Base-by-base conservation (phyloP, 2,888 invertebrate genomes). In the Protodeltote pygarga region DNA sequence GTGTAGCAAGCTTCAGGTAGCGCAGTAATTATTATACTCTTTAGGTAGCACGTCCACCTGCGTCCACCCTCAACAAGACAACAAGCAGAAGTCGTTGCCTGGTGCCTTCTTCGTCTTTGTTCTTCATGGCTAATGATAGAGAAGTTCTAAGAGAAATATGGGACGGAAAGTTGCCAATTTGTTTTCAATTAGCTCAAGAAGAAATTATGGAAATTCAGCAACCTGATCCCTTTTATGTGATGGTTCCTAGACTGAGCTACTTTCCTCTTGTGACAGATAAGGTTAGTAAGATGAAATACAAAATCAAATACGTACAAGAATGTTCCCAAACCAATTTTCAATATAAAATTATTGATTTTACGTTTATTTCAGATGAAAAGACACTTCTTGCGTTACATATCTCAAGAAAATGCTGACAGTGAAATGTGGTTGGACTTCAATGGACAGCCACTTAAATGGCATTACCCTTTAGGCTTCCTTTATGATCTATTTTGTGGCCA, bases 351-450 rank as follows among this genome's bases (percentile, higher is more conserved):
- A 10, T 8, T 16, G 2, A 33, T 23, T 23, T 0, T 25, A 5
- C 2, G 11, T 34, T 19, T 9, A 40, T 83, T 88, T 50, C 75
- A 97, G 97, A 96, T 97, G 73, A 94, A 96, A 77, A 96, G 97
- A 79, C 97, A 98, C 87, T 98, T 98, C 78, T 91, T 95, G 45
- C 94, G 96, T 46, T 96, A 95, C 77, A 94, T 98, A 73, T 95
- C 96, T 17, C 95, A 95, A 79, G 96, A 96, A 66, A 95, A 95
- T 77, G 95, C 95, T 48, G 96, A 97, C 62, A 95, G 94, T 68
- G 98, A 98, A 85, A 96, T 98, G 94, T 99, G 99, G 98, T 90
- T 99, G 45, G 98, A 98, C 76, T 98, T 94, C 77, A 97, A 98
- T 88, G 97, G 98, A 1, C 95, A 95, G 60, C 97, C 98, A 1